Conservation (phyloP, 37 sponge, comb jelly and placozoan genomes). For the Bolinopsis microptera region DNA sequence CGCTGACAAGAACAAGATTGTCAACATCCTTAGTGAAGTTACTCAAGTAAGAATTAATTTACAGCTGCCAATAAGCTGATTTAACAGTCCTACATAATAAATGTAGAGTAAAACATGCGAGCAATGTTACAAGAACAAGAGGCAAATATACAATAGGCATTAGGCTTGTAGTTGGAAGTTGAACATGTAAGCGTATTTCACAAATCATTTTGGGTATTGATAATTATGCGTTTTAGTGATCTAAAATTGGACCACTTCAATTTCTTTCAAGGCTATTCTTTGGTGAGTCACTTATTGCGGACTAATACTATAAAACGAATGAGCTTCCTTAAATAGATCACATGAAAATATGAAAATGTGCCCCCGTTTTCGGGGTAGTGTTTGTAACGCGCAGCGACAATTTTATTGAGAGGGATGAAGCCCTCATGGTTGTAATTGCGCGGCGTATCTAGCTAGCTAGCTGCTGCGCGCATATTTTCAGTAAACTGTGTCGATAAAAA, state of each 20-base stretch:
- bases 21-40: neutral
- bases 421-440: neutral
- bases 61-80: too few relatives aligned
- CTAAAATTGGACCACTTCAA: too few relatives aligned
- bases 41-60: neutral
- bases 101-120: neutral
- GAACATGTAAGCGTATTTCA: neutral
- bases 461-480: too few relatives aligned
- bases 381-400: neutral
- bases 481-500: too few relatives aligned
- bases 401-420: neutral
- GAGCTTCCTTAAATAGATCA: too few relatives aligned
- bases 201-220: too few relatives aligned
- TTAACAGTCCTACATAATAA: neutral
- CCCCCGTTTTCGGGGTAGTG: neutral
- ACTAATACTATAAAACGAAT: too few relatives aligned
- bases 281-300: too few relatives aligned
- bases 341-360: too few relatives aligned
- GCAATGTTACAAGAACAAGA: neutral
- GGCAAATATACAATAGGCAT: neutral
- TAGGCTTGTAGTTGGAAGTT: neutral
- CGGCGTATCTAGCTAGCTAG: neutral
- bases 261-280: too few relatives aligned
- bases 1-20: conserved; percentile 46
- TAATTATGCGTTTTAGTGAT: too few relatives aligned